A percentile compares a stretch with the other conserved stretches of the same genome.
These are phyloP conservation scores for Styela plicata DNA, from an alignment of 23 tunicate genomes.

Conservation along the genomic window DNA sequence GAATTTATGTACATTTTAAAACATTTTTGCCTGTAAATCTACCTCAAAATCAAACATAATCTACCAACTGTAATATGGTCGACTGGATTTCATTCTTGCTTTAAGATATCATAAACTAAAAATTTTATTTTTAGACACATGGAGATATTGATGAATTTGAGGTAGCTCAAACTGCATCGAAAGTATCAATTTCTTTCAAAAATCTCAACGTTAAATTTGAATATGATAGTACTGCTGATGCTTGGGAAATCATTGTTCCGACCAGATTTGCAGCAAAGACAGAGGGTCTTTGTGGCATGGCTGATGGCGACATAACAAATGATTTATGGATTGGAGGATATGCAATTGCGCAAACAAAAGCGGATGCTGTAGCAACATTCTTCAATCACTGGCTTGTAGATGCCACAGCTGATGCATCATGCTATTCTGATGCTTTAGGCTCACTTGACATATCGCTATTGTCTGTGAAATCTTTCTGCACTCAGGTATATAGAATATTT, in stretches of 20 bases:
- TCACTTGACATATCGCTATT: neutral
- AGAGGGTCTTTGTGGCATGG: conserved; percentile 98
- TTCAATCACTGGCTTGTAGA: conserved; percentile 80
- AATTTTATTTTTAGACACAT: neutral
- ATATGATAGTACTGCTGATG: conserved; percentile 63
- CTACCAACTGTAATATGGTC: no score
- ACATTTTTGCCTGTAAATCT: no score
- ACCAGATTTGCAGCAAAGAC: conserved; percentile 82
- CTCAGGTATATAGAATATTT: neutral
- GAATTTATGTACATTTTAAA: no score
- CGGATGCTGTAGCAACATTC: conserved; percentile 49
- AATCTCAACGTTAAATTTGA: conserved; percentile 60
- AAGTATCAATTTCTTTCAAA: conserved; percentile 40
- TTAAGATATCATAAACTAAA: neutral
- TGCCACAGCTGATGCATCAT: conserved; percentile 5
- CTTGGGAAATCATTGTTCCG: conserved; percentile 81
- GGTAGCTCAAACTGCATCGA: conserved; percentile 25
- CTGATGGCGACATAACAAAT: conserved; percentile 84
- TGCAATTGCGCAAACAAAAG: conserved; percentile 33
- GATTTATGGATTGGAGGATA: conserved; percentile 91
- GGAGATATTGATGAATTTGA: conserved; percentile 20
- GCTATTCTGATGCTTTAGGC: conserved; percentile 63
- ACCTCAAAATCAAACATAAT: no score
- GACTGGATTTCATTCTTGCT: neutral
- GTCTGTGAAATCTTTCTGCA: neutral